phyloP scores from a whole-genome alignment of 2,888 invertebrate species.

The Nephrotoma appendiculata region DNA sequence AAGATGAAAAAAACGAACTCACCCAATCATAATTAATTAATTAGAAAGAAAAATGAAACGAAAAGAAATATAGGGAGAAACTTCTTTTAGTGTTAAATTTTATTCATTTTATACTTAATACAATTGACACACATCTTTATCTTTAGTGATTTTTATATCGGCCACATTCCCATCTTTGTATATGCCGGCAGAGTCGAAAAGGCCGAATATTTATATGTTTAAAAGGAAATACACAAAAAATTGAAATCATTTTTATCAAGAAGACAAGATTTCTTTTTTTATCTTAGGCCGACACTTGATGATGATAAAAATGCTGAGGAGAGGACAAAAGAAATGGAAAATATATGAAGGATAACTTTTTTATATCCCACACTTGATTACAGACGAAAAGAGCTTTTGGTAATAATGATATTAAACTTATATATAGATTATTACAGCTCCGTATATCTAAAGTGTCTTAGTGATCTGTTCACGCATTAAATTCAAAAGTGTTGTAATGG shows the following conservation, averaged over 20 bases:
- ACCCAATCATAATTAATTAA: not conserved
- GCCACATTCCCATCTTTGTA: not conserved
- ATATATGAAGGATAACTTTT: not conserved
- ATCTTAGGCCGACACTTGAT: not conserved
- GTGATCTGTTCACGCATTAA: not conserved
- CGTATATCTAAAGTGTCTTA: not conserved
- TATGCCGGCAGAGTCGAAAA: not conserved
- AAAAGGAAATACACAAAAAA: not conserved
- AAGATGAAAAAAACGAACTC: not conserved
- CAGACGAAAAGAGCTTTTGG: not conserved
- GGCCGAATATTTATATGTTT: not conserved
- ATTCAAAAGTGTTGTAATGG: not conserved
- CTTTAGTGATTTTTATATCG: not conserved
- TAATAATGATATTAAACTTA: not conserved
- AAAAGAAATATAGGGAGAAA: not conserved
- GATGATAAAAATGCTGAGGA: not conserved
- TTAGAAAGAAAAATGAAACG: not conserved
- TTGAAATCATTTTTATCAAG: not conserved
- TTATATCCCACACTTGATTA: not conserved
- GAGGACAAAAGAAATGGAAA: not conserved
- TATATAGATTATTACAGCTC: not conserved
- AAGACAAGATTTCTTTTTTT: not conserved
- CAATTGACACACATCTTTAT: not conserved
- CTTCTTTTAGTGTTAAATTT: not conserved
- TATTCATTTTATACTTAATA: not conserved